Evolutionary conservation across 2,797 vertebrate species (phyloP), one percentile per base, ranked within the genome.

Genomic region (Lindbergichthys nudifrons): DNA sequence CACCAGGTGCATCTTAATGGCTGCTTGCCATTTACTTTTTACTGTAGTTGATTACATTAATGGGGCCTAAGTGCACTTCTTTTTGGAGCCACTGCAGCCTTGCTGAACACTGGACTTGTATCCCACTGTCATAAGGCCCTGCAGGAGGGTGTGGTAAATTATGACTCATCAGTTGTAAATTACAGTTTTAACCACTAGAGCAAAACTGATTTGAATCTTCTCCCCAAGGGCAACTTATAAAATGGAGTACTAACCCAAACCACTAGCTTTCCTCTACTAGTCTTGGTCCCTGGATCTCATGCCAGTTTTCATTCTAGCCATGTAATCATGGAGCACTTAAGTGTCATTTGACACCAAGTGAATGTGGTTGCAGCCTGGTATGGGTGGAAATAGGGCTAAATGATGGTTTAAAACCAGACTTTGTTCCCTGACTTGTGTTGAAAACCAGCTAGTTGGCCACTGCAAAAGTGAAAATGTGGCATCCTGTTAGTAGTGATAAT

Each of bases 11-110:
- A 69, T 80, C 68, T 77, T 63, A 61, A 70, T 63, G 75, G 68
- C 54, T 4, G 23, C 48, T 41, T 48, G 61, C 70, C 72, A 50
- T 77, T 87, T 64, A 52, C 53, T 81, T 72, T 83, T 12, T 23
- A 74, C 60, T 57, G 46, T 53, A 75, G 48, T 75, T 70, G 73
- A 78, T 86, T 74, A 77, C 56, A 81, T 67, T 58, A 75, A 80
- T 66, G 15, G 52, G 58, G 65, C 61, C 7, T 10, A 41, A 53
- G 54, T 21, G 67, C 46, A 13, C 54, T 58, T 42, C 57, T 36
- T 58, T 63, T 10, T 15, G 46, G 23, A 62, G 76, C 61, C 56
- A 10, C 21, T 12, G 59, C 65, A 45, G 52, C 43, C n/a, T 46
- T 0, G 65, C 54, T 57, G 57, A 64, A 58, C 15, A 3, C 57